Evolutionary conservation across 2,113 vertebrate genomes (phyloP).

Genomic region (Noturus placidus): DNA sequence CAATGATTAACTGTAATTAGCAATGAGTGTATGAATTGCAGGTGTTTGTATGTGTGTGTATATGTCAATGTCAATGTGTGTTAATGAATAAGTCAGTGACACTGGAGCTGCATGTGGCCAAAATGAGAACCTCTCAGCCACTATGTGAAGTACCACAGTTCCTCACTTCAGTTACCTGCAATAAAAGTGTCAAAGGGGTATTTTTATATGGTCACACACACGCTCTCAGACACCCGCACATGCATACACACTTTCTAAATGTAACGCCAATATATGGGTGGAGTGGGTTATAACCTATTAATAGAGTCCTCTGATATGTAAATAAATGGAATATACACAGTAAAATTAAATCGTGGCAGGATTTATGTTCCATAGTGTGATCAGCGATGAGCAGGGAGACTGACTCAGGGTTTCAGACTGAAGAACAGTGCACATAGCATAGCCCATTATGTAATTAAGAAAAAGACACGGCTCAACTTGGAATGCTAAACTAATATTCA

Average conservation of each 20-base stretch:
- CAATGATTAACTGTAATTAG: conserved; percentile 19
- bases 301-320: not conserved
- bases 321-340: not conserved
- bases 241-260: not conserved
- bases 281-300: not conserved
- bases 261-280: not conserved
- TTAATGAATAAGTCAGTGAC: not conserved
- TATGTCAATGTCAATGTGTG: not conserved
- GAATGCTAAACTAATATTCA: conserved; percentile 47
- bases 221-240: conserved; percentile 38
- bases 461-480: conserved; percentile 35
- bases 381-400: not conserved
- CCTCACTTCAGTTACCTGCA: conserved; percentile 67
- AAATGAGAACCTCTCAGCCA: conserved; percentile 32
- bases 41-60: not conserved
- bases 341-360: not conserved
- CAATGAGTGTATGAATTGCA: not conserved
- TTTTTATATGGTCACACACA: conserved; percentile 68
- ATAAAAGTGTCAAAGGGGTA: conserved; percentile 68
- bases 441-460: conserved; percentile 44
- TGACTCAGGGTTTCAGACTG: conserved; percentile 6
- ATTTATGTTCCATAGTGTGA: not conserved
- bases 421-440: conserved; percentile 14
- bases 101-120: conserved; percentile 1
- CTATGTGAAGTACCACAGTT: conserved; percentile 64